Base-by-base conservation (phyloP, 1,140 invertebrate genomes). In the Papilio xuthus region DNA sequence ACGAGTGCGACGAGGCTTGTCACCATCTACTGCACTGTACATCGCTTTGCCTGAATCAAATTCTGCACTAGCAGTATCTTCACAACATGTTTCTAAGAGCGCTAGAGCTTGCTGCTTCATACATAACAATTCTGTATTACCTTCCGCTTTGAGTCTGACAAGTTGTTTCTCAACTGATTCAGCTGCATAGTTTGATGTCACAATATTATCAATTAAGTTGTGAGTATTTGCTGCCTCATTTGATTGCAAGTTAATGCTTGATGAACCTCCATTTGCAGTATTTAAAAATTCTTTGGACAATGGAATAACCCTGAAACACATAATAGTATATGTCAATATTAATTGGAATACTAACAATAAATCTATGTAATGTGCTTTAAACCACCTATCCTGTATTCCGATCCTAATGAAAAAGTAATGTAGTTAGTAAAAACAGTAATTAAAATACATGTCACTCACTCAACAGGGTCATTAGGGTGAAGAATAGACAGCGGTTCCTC, bases 401-500 rank as follows among this genome's bases (percentile, higher is more conserved):
- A 20, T 44, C 44, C 41, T 72, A 44, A 4, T 28, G 41, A 20
- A n/a, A n/a, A 37, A n/a, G 8, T n/a, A 20, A 70, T 42, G n/a
- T n/a, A n/a, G n/a, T n/a, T n/a, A n/a, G n/a, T n/a, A n/a, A n/a
- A n/a, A n/a, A n/a, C n/a, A n/a, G n/a, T n/a, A n/a, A 37, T 37
- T 41, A 73, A 4, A 47, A 71, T 9, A 47, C 12, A 20, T 32
- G 9, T 26, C 75, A 80, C 82, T 78, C 60, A 83, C 82, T 83
- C 79, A 20, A 83, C 63, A 12, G 75, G 79, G 41, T 83, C 82
- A 76, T 80, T 78, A 42, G 82, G 80, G 37, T 75, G 42, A 10
- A 83, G 60, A 44, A 83, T 44, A 2, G 82, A 80, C 18, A 86
- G 73, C 7, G 74, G 80, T 53, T 86, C 85, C 12, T 73, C 71